A percentile compares a stretch with the other conserved stretches of the same genome.
Conservation (phyloP, 2,888 invertebrate genomes). For the Spilarctia lutea region DNA sequence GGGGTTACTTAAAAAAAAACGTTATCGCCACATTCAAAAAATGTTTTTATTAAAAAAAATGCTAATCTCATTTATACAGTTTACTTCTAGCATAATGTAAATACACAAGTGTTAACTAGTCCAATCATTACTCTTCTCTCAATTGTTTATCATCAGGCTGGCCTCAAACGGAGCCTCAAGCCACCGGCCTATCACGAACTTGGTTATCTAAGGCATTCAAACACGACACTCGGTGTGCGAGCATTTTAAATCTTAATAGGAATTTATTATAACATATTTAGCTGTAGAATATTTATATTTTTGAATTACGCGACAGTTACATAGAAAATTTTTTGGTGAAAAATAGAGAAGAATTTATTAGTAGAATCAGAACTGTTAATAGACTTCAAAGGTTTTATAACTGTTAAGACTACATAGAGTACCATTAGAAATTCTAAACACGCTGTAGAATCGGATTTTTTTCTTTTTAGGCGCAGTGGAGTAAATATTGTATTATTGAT, state of each 20-base stretch:
- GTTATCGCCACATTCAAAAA: not conserved
- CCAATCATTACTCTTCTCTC: slow-evolving; percentile 14
- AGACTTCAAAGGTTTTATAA: no score
- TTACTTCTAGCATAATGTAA: not conserved
- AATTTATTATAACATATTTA: slow-evolving; percentile 7
- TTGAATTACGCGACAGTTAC: no score
- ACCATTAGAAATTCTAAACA: no score
- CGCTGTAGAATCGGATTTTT: no score
- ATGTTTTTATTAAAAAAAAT: no score
- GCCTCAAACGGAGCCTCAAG: slow-evolving; percentile 41
- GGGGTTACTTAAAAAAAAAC: not conserved
- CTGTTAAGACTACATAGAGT: no score
- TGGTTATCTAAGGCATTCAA: slow-evolving; percentile 47
- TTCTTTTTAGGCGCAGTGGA: no score
- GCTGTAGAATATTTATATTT: no score
- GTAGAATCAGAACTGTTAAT: no score
- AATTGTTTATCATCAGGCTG: slow-evolving; percentile 44
- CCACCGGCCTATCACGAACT: slow-evolving; percentile 65
- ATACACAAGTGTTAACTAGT: slow-evolving; percentile 5
- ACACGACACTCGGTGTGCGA: slow-evolving; percentile 40
- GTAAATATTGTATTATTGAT: no score
- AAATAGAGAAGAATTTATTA: no score
- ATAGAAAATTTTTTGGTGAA: no score
- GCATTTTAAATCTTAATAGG: slow-evolving; percentile 31
- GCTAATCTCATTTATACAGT: not conserved